Evolutionary conservation across 2,888 invertebrate genomes (phyloP), one percentile per base, ranked within the genome.

Genomic region (Nomada fucata): DNA sequence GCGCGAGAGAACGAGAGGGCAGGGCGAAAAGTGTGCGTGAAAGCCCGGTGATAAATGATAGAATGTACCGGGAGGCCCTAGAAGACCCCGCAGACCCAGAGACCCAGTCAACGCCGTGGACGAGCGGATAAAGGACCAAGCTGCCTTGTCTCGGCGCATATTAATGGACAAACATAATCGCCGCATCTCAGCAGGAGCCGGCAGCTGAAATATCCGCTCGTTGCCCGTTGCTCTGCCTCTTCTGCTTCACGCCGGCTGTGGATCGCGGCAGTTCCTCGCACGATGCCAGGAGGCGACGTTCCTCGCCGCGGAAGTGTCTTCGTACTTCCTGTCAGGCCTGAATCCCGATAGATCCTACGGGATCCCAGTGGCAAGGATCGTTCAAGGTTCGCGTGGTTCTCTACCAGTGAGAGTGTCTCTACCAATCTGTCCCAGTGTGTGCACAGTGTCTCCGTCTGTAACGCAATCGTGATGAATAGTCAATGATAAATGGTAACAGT

Each of bases 161-260:
- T 93, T 93, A 93, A 93, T 93, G 91, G 92, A 92, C 91, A 92
- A 92, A 91, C 89, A 89, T 91, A 93, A 93, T 93, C 92, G 92
- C 91, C 90, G 91, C 90, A 92, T 92, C 93, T 90, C 93, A 93
- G 92, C 92, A 89, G 92, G 92, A 89, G 89, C 86, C 90, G 88
- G 89, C 90, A 90, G 90, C 89, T 89, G 89, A 88, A 89, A 84
- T 86, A 89, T 89, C 87, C 88, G 88, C 86, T 89, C 82, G 84
- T 84, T 77, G 86, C 82, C 74, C 84, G 88, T 79, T 87, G 77
- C 79, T 82, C 59, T 79, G 86, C 57, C 88, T 89, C 83, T 65
- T 87, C 89, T 74, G 74, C 80, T 65, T 84, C 80, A 76, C 73
- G 67, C 76, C 57, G 78, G 76, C 86, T 61, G 82, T 86, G 78